Evolutionary conservation across 2,797 vertebrate species (phyloP), one percentile per base, ranked within the genome.

Genomic region (Acanthurus tractus): DNA sequence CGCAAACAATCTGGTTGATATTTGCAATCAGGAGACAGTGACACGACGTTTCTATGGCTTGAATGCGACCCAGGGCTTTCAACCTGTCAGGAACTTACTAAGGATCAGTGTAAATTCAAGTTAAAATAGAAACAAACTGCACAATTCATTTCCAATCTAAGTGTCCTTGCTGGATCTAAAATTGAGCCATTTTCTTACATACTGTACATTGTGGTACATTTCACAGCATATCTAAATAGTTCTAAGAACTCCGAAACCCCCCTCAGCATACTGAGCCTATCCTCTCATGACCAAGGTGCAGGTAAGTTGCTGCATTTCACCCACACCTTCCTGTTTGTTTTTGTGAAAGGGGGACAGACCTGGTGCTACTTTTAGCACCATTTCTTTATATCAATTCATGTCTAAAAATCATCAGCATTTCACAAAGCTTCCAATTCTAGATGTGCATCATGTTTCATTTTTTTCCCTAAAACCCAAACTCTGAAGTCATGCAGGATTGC

Each of bases 401-500:
- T 70, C 69, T 70, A 81, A 83, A 89, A 90, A 86, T 44, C 69
- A 59, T 88, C 83, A 84, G 87, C 81, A 71, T 82, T 83, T 89
- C 81, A 88, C 85, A 81, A 88, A 92, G 86, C 87, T 82, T 88
- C 82, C 78, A 79, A 84, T 84, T 69, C 74, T 76, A 78, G 81
- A 57, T 91, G 90, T 90, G 90, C 88, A 84, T 90, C 78, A 83
- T 86, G 69, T 86, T 81, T 81, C 38, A 56, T 79, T 86, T 89
- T 83, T 78, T 78, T 57, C 62, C 77, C 79, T 78, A 70, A 85
- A 89, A 90, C 83, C 86, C 90, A 87, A 91, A 90, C 91, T 90
- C 85, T 93, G 86, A 93, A 91, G 89, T 94, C 94, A 95, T 95
- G 94, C 94, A 94, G 89, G 91, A 94, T 93, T 94, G 94, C 92